Percentiles rank a stretch among this genome's conserved stretches.
These are phyloP conservation scores for Plagodis dolabraria DNA, from an alignment of 2,888 invertebrate genomes.

Conservation along the genomic window DNA sequence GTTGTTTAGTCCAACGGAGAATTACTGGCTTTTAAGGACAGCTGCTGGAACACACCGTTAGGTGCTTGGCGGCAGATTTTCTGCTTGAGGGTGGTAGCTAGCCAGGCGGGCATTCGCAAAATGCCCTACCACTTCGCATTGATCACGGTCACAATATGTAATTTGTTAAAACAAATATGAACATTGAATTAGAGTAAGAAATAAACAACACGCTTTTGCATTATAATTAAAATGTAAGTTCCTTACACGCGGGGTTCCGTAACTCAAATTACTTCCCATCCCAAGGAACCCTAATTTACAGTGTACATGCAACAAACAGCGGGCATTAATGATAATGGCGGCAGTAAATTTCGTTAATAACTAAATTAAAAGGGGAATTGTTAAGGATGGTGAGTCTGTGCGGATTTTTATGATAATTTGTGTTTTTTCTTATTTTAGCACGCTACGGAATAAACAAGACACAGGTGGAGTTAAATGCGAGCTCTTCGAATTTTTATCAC, in stretches of 20 bases:
- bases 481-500: neutral
- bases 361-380: conserved; percentile 37
- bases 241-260: conserved; percentile 28
- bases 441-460: neutral
- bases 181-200: neutral
- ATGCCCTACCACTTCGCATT: too few relatives aligned
- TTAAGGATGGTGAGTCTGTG: conserved; percentile 19
- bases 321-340: conserved; percentile 29
- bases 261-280: conserved; percentile 35
- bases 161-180: too few relatives aligned
- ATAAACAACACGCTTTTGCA: neutral
- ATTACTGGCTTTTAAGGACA: too few relatives aligned
- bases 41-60: too few relatives aligned
- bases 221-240: conserved; percentile 29
- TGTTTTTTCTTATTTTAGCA: conserved; percentile 9
- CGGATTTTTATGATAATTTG: conserved; percentile 14
- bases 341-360: conserved; percentile 38
- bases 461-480: neutral
- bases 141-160: too few relatives aligned
- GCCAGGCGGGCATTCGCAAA: too few relatives aligned
- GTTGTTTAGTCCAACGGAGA: too few relatives aligned
- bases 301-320: conserved; percentile 39
- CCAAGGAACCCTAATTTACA: conserved; percentile 36
- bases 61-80: too few relatives aligned
- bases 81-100: too few relatives aligned